Conservation (phyloP, 2,113 vertebrate genomes). For the Notothenia coriiceps region DNA sequence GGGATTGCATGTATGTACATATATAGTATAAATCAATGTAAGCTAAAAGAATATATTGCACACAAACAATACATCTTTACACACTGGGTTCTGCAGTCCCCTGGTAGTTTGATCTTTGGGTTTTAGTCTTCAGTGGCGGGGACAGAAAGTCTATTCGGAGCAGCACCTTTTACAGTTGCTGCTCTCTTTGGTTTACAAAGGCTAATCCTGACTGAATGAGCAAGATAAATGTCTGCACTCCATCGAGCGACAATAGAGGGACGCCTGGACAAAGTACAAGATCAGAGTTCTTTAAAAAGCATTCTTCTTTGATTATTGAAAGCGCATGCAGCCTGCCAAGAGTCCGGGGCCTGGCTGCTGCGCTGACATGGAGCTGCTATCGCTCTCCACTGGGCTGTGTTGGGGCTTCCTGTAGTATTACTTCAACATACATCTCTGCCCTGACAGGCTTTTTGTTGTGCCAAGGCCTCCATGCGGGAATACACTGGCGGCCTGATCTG, state of each 20-base stretch:
- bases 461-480: conserved; percentile 61
- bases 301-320: conserved; percentile 62
- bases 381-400: conserved; percentile 46
- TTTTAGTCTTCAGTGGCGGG: background rate
- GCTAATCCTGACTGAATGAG: conserved; percentile 48
- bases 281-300: conserved; percentile 55
- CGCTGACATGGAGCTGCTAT: conserved; percentile 54
- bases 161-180: conserved; percentile 9
- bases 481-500: conserved; percentile 68
- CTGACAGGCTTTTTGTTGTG: conserved; percentile 79
- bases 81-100: background rate
- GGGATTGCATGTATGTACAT: background rate
- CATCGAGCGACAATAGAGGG: conserved; percentile 22
- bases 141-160: background rate
- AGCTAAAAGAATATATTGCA: background rate
- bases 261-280: conserved; percentile 32
- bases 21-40: background rate
- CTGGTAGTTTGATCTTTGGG: background rate
- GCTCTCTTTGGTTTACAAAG: conserved; percentile 21
- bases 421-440: conserved; percentile 76
- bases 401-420: conserved; percentile 61
- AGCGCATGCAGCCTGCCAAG: conserved; percentile 50
- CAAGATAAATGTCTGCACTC: conserved; percentile 48
- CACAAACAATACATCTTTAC: background rate
- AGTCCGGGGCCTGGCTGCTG: conserved; percentile 35